A percentile compares a stretch with the other conserved stretches of the same genome.
These are phyloP conservation scores for Sarcophaga bullata DNA, from an alignment of 1,140 invertebrate species.

Conservation along the genomic window DNA sequence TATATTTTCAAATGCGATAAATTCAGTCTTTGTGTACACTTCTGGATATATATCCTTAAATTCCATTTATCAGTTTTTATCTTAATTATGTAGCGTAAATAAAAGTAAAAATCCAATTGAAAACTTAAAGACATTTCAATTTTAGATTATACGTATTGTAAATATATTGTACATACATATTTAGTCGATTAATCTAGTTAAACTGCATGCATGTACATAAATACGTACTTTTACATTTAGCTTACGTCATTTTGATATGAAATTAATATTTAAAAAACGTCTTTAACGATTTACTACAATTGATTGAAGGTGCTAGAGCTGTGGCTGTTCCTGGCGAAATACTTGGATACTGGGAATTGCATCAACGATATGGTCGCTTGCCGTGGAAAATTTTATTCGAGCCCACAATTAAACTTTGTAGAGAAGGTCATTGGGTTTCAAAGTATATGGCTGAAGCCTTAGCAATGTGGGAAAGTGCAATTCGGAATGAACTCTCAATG, in stretches of 20 bases:
- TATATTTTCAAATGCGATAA: too few species aligned
- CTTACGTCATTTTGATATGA: too few species aligned
- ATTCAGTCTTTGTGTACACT: too few species aligned
- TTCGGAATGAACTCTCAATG: constrained; percentile 72
- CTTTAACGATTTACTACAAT: constrained; percentile 26
- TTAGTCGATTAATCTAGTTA: background rate
- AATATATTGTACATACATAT: too few species aligned
- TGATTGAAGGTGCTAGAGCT: constrained; percentile 72
- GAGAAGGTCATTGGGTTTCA: constrained; percentile 77
- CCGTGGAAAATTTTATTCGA: constrained; percentile 84
- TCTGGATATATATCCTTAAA: too few species aligned
- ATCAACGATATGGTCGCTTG: constrained; percentile 80
- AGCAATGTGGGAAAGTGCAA: constrained; percentile 67
- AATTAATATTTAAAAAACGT: too few species aligned
- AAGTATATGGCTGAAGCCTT: constrained; percentile 76
- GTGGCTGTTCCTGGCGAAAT: constrained; percentile 93
- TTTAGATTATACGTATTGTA: too few species aligned
- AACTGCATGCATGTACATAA: too few species aligned
- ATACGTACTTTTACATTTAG: background rate
- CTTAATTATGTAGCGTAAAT: too few species aligned
- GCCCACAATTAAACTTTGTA: constrained; percentile 81
- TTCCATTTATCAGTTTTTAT: too few species aligned
- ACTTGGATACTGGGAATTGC: constrained; percentile 84
- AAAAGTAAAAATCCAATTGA: too few species aligned
- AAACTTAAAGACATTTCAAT: too few species aligned